Evolutionary conservation across 2,797 vertebrate genomes (phyloP), one percentile per base, ranked within the genome.

Genomic region (Phataginus tetradactyla): DNA sequence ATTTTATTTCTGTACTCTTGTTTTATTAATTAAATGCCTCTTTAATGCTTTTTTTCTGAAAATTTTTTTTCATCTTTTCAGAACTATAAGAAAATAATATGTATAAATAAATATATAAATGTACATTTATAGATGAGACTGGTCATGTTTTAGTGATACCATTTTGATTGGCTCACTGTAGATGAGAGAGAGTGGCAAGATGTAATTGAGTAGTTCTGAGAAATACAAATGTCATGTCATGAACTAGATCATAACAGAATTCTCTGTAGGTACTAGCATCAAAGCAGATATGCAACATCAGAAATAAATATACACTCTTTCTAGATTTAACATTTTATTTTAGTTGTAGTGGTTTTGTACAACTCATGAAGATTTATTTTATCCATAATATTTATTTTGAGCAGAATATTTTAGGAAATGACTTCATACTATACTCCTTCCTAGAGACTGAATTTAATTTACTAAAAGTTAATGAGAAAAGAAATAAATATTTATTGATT

Each of bases 1-100:
- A 94, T 92, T 55, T 96, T 80, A 77, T 92, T 81, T 86, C 51
- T 34, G 21, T 93, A 55, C n/a, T 93, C 12, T 68, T 86, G 13
- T 93, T 75, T 75, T 66, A 49, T 71, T 29, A 45, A 45, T 86
- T 69, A 78, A 89, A 64, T 84, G 27, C 32, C 15, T 49, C 49
- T 81, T 91, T 39, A 2, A 49, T 64, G 23, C 9, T 55, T 72
- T 78, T 83, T 49, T 23, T 86, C 12, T 63, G 23, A 49, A 49
- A 37, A 7, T 68, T 87, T 80, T 74, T 55, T 17, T 85, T 90
- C 10, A 25, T 42, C 11, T 66, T 90, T 68, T 88, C 20, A 78
- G 42, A 94, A 77, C 1, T 79, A 49, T 74, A n/a, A 61, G 12
- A 42, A 91, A 49, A 49, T 29, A n/a, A n/a, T 15, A 59, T 23